Percentiles rank a stretch among this genome's conserved stretches.
phyloP scores from a whole-genome alignment of 1,140 invertebrate species.

The Telenomus remus region DNA sequence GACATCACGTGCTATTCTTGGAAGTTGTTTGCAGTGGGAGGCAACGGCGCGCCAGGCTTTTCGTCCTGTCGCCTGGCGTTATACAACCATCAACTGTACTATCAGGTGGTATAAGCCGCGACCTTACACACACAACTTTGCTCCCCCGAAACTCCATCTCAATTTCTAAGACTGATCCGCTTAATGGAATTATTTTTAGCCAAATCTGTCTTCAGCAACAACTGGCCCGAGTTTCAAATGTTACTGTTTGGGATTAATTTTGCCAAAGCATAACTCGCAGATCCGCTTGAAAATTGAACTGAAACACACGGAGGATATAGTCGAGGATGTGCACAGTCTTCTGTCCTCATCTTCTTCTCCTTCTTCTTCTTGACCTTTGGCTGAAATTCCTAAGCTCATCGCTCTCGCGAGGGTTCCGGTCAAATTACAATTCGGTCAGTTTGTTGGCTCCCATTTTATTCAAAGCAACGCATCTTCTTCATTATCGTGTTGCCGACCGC shows the following conservation, averaged over 20 bases:
- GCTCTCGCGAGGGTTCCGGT: constrained; percentile 21
- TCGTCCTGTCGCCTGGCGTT: constrained; percentile 31
- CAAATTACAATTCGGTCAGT: constrained; percentile 45
- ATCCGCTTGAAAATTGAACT: no score
- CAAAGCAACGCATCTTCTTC: constrained; percentile 29
- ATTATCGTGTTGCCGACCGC: constrained; percentile 50
- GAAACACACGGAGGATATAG: no score
- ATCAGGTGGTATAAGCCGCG: constrained; percentile 15
- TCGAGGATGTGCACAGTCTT: no score
- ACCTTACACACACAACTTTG: constrained; percentile 17
- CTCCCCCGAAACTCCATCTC: constrained; percentile 32
- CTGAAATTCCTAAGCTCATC: no score
- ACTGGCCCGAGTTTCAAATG: neutral
- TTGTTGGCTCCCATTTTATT: constrained; percentile 39
- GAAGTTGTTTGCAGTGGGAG: constrained; percentile 46
- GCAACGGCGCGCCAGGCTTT: constrained; percentile 12
- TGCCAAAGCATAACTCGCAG: no score
- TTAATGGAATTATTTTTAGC: constrained; percentile 36
- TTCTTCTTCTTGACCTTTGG: no score
- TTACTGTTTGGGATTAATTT: neutral
- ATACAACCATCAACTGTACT: constrained; percentile 19
- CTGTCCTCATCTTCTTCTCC: no score
- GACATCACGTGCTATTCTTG: constrained; percentile 48
- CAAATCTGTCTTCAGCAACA: constrained; percentile 17
- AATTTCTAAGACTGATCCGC: constrained; percentile 36